A percentile compares a stretch with the other conserved stretches of the same genome.
Conservation (phyloP, 2,113 vertebrate species). For the Planiliza haematocheilus region DNA sequence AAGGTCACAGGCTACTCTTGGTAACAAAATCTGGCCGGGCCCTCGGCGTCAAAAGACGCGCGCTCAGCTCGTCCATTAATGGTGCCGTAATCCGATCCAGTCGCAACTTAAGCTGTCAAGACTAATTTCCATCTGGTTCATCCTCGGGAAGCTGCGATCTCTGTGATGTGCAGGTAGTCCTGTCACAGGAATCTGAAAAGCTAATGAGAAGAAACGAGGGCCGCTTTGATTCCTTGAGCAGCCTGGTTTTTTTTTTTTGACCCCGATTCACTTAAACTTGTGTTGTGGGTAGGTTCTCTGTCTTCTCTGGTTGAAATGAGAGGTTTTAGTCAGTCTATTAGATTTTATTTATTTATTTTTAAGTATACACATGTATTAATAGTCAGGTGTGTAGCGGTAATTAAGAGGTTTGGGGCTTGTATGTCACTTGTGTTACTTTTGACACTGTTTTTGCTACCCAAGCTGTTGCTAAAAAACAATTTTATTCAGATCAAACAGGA, state of each 20-base stretch:
- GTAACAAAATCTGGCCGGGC: slow-evolving; percentile 58
- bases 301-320: slow-evolving; percentile 34
- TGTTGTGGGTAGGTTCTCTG: not conserved
- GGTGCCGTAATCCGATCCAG: slow-evolving; percentile 69
- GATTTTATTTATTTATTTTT: not conserved
- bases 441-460: too few species aligned
- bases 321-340: not conserved
- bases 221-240: slow-evolving; percentile 41
- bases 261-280: not conserved
- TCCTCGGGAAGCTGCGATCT: not conserved
- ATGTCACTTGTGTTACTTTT: too few species aligned
- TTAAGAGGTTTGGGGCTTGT: too few species aligned
- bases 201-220: slow-evolving; percentile 38
- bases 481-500: too few species aligned
- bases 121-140: slow-evolving; percentile 61
- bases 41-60: slow-evolving; percentile 40
- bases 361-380: too few species aligned
- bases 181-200: slow-evolving; percentile 51
- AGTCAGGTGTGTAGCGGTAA: too few species aligned
- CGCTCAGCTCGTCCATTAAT: slow-evolving; percentile 65
- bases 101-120: slow-evolving; percentile 74
- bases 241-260: not conserved
- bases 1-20: slow-evolving; percentile 61
- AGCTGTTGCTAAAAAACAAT: too few species aligned
- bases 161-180: slow-evolving; percentile 51